Evolutionary conservation across 2,888 invertebrate species (phyloP).

Genomic region (Bellardia bayeri): DNA sequence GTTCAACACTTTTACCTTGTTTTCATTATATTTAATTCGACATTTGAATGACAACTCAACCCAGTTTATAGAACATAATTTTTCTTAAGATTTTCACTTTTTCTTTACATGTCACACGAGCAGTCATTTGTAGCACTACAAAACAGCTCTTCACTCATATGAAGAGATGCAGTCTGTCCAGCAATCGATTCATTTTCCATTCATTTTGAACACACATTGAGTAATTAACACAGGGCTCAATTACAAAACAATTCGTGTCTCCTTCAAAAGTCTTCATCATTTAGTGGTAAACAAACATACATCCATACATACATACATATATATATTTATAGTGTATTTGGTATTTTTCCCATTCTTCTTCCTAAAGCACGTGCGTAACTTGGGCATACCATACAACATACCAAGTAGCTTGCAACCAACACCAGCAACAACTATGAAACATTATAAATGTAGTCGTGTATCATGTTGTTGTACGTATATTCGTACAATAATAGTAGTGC

Average conservation of each 20-base stretch:
- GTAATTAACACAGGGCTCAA: constrained; percentile 72
- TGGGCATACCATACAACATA: constrained; percentile 70
- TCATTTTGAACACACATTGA: constrained; percentile 60
- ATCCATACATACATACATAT: constrained; percentile 1
- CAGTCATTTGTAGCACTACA: neutral
- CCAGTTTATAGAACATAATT: constrained; percentile 54
- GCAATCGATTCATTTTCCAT: constrained; percentile 1
- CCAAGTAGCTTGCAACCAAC: constrained; percentile 55
- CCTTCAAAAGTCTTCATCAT: constrained; percentile 41
- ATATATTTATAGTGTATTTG: neutral
- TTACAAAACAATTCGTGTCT: constrained; percentile 69
- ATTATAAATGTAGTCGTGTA: constrained; percentile 18
- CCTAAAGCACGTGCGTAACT: constrained; percentile 69
- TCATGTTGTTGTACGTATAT: neutral
- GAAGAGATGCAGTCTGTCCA: neutral
- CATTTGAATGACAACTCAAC: constrained; percentile 61
- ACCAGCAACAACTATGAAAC: constrained; percentile 37
- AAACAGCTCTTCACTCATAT: neutral
- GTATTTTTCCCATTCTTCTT: neutral
- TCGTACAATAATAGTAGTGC: constrained; percentile 32
- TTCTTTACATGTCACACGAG: neutral
- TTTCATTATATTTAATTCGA: constrained; percentile 35
- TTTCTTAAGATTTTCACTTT: constrained; percentile 25
- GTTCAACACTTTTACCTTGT: constrained; percentile 30
- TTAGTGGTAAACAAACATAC: constrained; percentile 23